Base-by-base conservation (phyloP, 1,140 invertebrate species). In the Eurosta solidaginis region DNA sequence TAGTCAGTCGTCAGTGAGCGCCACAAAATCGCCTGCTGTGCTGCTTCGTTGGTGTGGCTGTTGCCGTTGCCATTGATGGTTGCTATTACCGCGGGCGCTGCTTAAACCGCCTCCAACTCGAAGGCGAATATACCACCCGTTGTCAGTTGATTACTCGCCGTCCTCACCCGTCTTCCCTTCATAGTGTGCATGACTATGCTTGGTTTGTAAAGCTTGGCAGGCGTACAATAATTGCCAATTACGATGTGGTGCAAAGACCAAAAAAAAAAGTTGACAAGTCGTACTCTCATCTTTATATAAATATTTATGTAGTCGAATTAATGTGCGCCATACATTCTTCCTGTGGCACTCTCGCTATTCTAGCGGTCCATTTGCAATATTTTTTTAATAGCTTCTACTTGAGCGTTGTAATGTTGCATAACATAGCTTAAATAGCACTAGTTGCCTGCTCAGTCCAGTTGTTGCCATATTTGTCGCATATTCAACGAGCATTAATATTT, bases 181-280 rank as follows among this genome's bases (percentile, higher is more conserved):
- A 22, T 29, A 1, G 33, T 9, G 7, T 36, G 7, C 40, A 33
- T 10, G 36, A 22, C 14, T 40, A 68, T 1, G 9, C 3, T 17
- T n/a, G 20, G 5, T 44, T 25, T 33, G n/a, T 29, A 59, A 42
- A 25, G 12, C 36, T 22, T 74, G 74, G 77, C 68, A 78, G 47
- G 77, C 77, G 77, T 78, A 45, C 77, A 78, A 74, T 78, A 78
- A 78, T 78, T 78, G 77, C 45, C 77, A 78, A 78, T 78, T 78
- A 78, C 77, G 59, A 40, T n/a, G n/a, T n/a, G 29, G n/a, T 68
- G 59, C 59, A 68, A 68, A 40, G 33, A 29, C 59, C 29, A 68
- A 44, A 44, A 44, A 44, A 68, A 68, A 68, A 36, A 40, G 59
- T 68, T 36, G 33, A 14, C n/a, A 52, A 25, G 42, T 44, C 42